Percentiles rank a stretch among this genome's conserved stretches.
Conservation (phyloP, 1,140 invertebrate species). For the Drosophila guanche region DNA sequence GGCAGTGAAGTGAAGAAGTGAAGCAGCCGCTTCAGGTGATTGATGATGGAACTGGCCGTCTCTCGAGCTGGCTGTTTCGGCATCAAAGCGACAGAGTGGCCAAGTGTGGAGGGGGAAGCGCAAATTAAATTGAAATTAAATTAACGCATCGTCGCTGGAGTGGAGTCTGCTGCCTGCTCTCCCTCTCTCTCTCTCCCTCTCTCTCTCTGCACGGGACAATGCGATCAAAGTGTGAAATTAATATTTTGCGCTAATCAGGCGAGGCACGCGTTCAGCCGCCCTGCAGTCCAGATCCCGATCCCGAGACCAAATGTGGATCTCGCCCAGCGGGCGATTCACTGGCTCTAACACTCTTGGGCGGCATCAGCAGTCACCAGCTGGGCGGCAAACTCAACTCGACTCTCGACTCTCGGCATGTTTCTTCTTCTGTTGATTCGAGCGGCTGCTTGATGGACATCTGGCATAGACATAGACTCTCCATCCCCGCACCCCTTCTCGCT, state of each 20-base stretch:
- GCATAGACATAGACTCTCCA: constrained; percentile 5
- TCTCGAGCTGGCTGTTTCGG: constrained; percentile 21
- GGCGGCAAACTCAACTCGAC: not conserved
- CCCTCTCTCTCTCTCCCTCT: too few relatives aligned
- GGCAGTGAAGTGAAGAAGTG: not conserved
- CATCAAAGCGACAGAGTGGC: too few relatives aligned
- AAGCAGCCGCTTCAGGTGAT: constrained; percentile 46
- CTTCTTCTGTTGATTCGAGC: constrained; percentile 22
- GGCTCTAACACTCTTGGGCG: constrained; percentile 17
- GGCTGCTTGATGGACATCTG: constrained; percentile 50
- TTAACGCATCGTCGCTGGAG: constrained; percentile 63
- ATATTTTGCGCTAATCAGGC: constrained; percentile 76
- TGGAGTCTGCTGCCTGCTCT: too few relatives aligned
- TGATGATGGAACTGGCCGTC: constrained; percentile 36
- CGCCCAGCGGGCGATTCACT: constrained; percentile 19
- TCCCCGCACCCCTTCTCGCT: not conserved
- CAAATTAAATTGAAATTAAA: constrained; percentile 79
- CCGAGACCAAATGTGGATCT: constrained; percentile 16
- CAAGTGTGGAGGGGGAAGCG: constrained; percentile 3
- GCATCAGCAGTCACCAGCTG: constrained; percentile 5
- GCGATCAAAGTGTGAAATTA: constrained; percentile 79
- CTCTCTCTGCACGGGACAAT: constrained; percentile 50
- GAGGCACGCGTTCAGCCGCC: constrained; percentile 56
- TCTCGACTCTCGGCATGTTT: not conserved
- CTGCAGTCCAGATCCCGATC: not conserved